These are phyloP conservation scores for Dipodomys spectabilis DNA, from an alignment of 2,113 vertebrate genomes.

Conservation along the genomic window DNA sequence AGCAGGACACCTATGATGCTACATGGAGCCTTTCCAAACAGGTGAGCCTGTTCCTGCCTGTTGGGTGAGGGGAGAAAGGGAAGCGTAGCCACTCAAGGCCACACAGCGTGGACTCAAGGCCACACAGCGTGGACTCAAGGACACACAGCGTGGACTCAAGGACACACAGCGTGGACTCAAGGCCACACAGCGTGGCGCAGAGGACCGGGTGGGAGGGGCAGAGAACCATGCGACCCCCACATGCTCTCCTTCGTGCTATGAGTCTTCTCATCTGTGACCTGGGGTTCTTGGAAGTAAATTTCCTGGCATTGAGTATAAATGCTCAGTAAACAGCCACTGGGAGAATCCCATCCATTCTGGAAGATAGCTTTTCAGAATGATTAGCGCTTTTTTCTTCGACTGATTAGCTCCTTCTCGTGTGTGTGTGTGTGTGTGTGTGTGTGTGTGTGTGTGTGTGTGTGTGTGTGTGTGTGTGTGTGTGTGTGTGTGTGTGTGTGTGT, in stretches of 20 bases:
- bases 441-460: too few species aligned
- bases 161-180: neutral
- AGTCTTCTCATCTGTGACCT: neutral
- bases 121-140: too few species aligned
- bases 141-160: too few species aligned
- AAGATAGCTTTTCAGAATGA: neutral
- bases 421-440: too few species aligned
- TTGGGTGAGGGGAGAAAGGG: neutral
- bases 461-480: too few species aligned
- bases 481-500: too few species aligned
- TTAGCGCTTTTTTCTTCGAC: neutral
- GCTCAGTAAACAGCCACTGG: neutral
- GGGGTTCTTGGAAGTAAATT: neutral
- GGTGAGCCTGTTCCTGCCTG: neutral
- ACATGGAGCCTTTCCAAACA: neutral
- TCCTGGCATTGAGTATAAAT: rapidly evolving
- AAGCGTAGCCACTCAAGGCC: neutral
- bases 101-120: neutral
- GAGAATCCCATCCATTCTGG: neutral
- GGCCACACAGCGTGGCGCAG: neutral
- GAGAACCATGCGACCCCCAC: rapidly evolving
- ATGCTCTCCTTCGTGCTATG: neutral
- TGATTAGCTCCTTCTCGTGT: too few species aligned
- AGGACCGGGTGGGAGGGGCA: rapidly evolving
- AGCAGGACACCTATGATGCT: rapidly evolving